These are phyloP conservation scores for Barnardius zonarius DNA, from an alignment of 2,113 vertebrate genomes.

Conservation along the genomic window DNA sequence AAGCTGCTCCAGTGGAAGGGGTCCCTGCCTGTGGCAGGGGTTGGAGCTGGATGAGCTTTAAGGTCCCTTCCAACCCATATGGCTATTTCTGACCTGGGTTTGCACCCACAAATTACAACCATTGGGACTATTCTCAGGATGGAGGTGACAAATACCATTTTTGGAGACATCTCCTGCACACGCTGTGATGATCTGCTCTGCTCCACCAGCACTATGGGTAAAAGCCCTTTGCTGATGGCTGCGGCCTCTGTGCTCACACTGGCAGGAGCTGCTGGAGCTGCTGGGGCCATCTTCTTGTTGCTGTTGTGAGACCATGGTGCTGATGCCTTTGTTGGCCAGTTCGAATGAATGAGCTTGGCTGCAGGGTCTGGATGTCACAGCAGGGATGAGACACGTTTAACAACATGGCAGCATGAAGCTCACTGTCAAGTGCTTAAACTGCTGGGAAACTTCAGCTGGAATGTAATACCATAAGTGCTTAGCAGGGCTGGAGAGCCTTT, in stretches of 20 bases:
- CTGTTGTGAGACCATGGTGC: neutral
- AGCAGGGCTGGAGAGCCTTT: neutral
- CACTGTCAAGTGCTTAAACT: neutral
- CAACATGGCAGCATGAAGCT: neutral
- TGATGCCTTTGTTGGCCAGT: accelerated
- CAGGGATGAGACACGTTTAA: accelerated
- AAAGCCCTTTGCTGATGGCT: neutral
- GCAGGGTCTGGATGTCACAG: neutral
- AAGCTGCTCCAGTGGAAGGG: neutral
- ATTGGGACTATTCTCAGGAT: neutral
- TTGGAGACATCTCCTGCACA: neutral
- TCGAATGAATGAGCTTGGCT: neutral
- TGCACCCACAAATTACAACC: neutral
- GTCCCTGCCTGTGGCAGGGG: neutral
- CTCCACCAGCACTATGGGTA: neutral
- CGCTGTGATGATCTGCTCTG: neutral
- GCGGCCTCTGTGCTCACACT: neutral
- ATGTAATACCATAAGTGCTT: neutral
- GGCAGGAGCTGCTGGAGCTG: neutral
- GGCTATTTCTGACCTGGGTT: neutral
- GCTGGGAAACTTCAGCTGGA: neutral
- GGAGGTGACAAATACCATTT: neutral
- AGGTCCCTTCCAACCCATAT: neutral
- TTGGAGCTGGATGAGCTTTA: neutral
- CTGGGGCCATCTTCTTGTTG: accelerated